phyloP scores from a whole-genome alignment of 2,113 vertebrate genomes.

The Halcyon malimbica region DNA sequence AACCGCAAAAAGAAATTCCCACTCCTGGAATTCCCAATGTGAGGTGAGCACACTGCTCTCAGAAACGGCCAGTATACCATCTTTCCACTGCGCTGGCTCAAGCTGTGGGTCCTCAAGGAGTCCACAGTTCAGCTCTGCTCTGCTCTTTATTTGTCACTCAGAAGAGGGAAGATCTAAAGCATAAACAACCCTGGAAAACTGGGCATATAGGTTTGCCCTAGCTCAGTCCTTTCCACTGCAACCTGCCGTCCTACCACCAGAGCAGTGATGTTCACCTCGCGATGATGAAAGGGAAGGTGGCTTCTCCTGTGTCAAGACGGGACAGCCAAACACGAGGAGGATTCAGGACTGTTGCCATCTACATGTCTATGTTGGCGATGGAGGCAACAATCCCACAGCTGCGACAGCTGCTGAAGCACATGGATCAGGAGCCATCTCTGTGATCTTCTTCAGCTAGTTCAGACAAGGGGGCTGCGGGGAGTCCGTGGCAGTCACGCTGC shows the following conservation, averaged over 20 bases:
- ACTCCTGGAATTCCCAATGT: background rate
- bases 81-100: background rate
- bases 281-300: accelerated
- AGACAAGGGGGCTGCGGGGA: accelerated
- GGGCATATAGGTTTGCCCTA: background rate
- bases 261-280: background rate
- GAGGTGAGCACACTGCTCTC: background rate
- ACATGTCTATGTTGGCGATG: accelerated
- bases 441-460: accelerated
- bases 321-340: accelerated
- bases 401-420: background rate
- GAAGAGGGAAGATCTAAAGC: background rate
- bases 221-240: background rate
- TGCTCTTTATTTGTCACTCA: background rate
- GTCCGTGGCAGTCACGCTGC: background rate
- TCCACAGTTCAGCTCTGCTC: background rate
- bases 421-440: accelerated
- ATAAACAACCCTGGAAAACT: background rate
- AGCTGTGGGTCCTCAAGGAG: background rate
- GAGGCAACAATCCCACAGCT: background rate
- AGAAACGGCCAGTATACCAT: background rate
- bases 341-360: background rate
- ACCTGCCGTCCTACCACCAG: background rate
- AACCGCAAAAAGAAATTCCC: background rate
- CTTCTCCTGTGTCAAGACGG: accelerated